Evolutionary conservation across 1,140 invertebrate genomes (phyloP).

Genomic region (Planococcus citri): DNA sequence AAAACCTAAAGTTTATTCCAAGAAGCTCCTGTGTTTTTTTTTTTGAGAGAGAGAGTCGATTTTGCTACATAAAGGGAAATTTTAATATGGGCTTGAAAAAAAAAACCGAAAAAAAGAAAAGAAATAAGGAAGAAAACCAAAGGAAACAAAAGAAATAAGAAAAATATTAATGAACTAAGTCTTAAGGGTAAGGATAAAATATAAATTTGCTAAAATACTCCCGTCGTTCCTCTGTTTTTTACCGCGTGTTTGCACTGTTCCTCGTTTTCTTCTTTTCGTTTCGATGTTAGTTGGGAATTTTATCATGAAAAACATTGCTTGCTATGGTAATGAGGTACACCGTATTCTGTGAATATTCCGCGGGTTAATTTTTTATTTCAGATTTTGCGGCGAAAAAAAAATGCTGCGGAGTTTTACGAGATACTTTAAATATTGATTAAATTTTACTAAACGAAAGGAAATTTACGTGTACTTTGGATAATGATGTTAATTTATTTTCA

Average conservation of each 20-base stretch:
- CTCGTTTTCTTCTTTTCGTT: not conserved
- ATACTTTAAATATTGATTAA: no score
- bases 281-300: not conserved
- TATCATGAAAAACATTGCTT: not conserved
- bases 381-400: no score
- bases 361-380: not conserved
- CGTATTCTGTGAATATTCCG: not conserved
- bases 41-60: no score
- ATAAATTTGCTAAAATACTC: not conserved
- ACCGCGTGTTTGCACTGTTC: no score
- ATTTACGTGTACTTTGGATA: no score
- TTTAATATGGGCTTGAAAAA: not conserved
- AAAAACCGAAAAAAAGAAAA: not conserved
- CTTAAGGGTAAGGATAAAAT: not conserved
- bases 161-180: not conserved
- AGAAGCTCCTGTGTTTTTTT: no score
- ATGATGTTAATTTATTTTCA: no score
- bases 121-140: not conserved
- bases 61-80: no score
- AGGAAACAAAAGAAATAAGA: not conserved
- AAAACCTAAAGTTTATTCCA: no score
- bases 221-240: not conserved
- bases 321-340: not conserved
- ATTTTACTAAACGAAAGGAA: no score
- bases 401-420: no score